Evolutionary conservation across 2,797 vertebrate genomes (phyloP).

Genomic region (Catostomus latipinnis): DNA sequence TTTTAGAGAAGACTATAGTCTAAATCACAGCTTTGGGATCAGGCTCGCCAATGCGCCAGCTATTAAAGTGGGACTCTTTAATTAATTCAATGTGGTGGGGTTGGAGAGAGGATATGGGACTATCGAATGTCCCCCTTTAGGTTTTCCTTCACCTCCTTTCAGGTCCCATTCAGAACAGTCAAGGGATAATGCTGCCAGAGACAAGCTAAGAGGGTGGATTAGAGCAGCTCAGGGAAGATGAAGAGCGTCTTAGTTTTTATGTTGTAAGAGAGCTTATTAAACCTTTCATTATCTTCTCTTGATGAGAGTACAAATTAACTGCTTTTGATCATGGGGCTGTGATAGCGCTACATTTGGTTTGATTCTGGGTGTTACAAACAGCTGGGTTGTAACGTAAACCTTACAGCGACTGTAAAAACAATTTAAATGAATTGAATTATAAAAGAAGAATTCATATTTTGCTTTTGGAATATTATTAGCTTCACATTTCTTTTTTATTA

Average conservation of each 20-base stretch:
- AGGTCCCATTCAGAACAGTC: neutral
- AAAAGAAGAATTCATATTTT: too few relatives aligned
- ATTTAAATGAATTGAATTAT: too few relatives aligned
- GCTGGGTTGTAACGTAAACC: neutral
- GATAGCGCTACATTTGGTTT: slow-evolving; percentile 6
- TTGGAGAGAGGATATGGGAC: slow-evolving; percentile 29
- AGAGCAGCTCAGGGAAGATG: slow-evolving; percentile 29
- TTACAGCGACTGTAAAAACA: too few relatives aligned
- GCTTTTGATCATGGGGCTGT: slow-evolving; percentile 1
- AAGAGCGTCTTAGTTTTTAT: slow-evolving; percentile 28
- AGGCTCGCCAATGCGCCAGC: slow-evolving; percentile 11
- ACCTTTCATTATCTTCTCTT: neutral
- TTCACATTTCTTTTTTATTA: too few relatives aligned
- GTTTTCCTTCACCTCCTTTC: slow-evolving; percentile 9
- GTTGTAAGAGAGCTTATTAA: slow-evolving; percentile 25
- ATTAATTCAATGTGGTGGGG: slow-evolving; percentile 50
- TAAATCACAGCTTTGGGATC: slow-evolving; percentile 46
- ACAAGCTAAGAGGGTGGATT: slow-evolving; percentile 37
- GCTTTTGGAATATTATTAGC: too few relatives aligned
- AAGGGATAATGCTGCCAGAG: slow-evolving; percentile 3
- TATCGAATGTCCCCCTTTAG: slow-evolving; percentile 40
- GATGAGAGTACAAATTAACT: neutral
- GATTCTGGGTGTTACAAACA: neutral
- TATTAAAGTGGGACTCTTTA: slow-evolving; percentile 30
- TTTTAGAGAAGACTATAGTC: slow-evolving; percentile 48